A percentile compares a stretch with the other conserved stretches of the same genome.
Evolutionary conservation across 2,888 invertebrate genomes (phyloP).

Genomic region (Tachina lurida): DNA sequence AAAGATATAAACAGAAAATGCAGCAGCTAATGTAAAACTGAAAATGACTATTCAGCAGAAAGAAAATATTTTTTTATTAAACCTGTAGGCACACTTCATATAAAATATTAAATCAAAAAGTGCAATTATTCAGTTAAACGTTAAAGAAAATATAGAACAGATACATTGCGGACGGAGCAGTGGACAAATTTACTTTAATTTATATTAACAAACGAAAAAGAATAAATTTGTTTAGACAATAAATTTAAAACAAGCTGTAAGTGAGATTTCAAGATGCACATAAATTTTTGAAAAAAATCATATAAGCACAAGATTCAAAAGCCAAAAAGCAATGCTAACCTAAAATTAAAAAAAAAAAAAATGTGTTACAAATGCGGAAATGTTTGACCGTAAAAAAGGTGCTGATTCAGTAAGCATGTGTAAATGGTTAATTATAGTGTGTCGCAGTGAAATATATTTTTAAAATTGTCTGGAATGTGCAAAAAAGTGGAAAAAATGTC

Average conservation of each 20-base stretch:
- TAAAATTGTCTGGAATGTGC: too few species aligned
- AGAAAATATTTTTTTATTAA: neutral
- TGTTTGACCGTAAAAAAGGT: neutral
- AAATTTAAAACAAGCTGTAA: neutral
- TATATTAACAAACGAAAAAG: neutral
- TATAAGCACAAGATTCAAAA: too few species aligned
- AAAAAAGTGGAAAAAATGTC: too few species aligned
- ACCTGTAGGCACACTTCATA: neutral
- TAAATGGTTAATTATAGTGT: too few species aligned
- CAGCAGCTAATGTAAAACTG: neutral
- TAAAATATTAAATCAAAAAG: constrained; percentile 12
- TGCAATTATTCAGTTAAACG: constrained; percentile 21
- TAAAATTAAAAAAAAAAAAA: neutral
- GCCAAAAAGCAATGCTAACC: neutral
- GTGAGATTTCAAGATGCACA: neutral
- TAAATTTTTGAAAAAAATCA: neutral
- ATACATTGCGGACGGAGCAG: constrained; percentile 4
- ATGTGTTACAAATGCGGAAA: neutral
- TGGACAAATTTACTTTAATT: neutral
- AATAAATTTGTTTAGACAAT: too few species aligned
- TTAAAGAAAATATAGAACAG: neutral
- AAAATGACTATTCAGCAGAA: constrained; percentile 27
- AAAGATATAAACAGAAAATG: neutral
- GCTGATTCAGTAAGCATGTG: neutral
- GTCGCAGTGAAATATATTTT: too few species aligned